Percentiles rank a stretch among this genome's conserved stretches.
Conservation (phyloP, 2,888 invertebrate species). For the Polydrusus cervinus region DNA sequence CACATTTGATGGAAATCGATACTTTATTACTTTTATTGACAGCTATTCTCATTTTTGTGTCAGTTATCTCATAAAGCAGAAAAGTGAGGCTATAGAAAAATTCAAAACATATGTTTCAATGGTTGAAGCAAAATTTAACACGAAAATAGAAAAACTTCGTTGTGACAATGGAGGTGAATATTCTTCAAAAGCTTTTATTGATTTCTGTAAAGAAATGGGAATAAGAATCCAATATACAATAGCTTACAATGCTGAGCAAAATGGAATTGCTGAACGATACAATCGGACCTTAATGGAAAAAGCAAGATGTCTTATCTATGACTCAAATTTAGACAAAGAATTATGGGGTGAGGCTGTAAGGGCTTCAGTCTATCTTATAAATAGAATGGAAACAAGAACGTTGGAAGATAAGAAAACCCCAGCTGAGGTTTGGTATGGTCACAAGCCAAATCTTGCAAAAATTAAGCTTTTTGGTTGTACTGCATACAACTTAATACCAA, state of each 20-base stretch:
- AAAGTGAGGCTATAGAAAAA: conserved; percentile 44
- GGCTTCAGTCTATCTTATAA: conserved; percentile 41
- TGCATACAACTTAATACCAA: background rate
- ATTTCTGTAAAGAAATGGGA: conserved; percentile 52
- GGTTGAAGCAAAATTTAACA: conserved; percentile 38
- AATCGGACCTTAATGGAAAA: conserved; percentile 54
- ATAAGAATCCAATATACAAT: conserved; percentile 53
- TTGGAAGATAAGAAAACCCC: background rate
- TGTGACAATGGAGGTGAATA: conserved; percentile 55
- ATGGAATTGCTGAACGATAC: conserved; percentile 52
- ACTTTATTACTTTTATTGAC: conserved; percentile 50
- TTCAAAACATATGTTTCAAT: conserved; percentile 41
- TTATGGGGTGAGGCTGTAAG: conserved; percentile 54
- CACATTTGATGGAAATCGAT: conserved; percentile 45
- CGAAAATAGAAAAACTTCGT: conserved; percentile 33
- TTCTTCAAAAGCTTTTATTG: conserved; percentile 47
- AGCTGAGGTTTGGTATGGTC: background rate
- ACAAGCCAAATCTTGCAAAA: background rate
- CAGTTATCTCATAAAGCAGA: conserved; percentile 28
- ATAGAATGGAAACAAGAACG: conserved; percentile 21
- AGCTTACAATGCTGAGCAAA: conserved; percentile 51
- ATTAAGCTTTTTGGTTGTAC: background rate
- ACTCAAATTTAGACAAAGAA: conserved; percentile 42
- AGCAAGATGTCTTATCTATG: conserved; percentile 55
- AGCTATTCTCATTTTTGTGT: conserved; percentile 46